Base-by-base conservation (phyloP, 92 coral and sea anemone genomes). In the Zoanthus sociatus region DNA sequence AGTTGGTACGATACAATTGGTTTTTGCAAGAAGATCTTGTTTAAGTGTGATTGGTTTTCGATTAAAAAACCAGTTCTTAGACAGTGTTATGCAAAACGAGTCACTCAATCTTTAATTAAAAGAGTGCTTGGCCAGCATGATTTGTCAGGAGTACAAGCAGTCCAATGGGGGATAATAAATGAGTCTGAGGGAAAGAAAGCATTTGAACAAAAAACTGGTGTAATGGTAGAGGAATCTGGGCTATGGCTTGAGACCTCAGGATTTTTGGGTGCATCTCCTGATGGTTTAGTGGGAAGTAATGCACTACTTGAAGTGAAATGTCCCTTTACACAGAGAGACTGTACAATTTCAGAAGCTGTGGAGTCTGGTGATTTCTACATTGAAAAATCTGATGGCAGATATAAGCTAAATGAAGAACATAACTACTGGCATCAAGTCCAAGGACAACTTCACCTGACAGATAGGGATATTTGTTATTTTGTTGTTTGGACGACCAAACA, bases 371-470 rank as follows among this genome's bases (percentile, higher is more conserved):
- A 69, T 15, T 83, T 83, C 9, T 48, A 44, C 47, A 31, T 44
- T 3, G 47, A 78, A 87, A 70, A 77, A 33, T 51, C 14, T 47
- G 55, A 48, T 68, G 48, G 86, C 67, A 66, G 56, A 15, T 71
- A 71, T 13, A 4, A 71, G 46, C 55, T 87, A 45, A 47, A 75
- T 12, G 58, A 72, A 69, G 66, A 58, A 67, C 87, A 79, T 45
- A 70, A 54, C 58, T 90, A 86, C 88, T 86, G 90, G 86, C 93
- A 90, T 78, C 86, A 90, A 77, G 88, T 79, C 20, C 93, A 90
- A 76, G 90, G 93, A 20, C 90, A 86, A 58, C 53, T 90, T 56
- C 82, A 71, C 63, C 46, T 90, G 42, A 86, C 84, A 73, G 42
- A 64, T 42, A 86, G 93, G 79, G 67, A 90, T 13, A 8, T 86